These are phyloP conservation scores for Cynocephalus volans DNA, from an alignment of 2,113 vertebrate genomes.

Conservation along the genomic window DNA sequence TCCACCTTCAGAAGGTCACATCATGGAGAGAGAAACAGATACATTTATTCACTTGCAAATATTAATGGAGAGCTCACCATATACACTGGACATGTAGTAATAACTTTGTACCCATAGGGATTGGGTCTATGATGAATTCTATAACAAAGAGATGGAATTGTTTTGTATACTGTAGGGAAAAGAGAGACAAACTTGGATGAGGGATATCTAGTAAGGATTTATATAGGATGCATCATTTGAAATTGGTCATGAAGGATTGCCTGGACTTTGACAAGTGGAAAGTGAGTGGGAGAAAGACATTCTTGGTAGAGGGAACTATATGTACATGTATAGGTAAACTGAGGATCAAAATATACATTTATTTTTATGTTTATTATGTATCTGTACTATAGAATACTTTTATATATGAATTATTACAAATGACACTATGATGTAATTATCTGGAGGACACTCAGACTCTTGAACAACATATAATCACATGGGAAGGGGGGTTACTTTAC, in stretches of 20 bases:
- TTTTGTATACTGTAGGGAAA: background rate
- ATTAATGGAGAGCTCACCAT: background rate
- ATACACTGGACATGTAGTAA: background rate
- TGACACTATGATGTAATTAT: background rate
- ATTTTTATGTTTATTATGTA: conserved; percentile 42
- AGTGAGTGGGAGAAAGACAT: background rate
- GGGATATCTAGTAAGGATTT: background rate
- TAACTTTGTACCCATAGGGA: background rate
- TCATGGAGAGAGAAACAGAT: background rate
- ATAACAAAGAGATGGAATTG: background rate
- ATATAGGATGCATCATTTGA: background rate
- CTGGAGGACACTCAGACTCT: background rate
- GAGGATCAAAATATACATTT: conserved; percentile 24
- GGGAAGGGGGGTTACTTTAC: background rate
- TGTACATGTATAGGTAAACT: background rate
- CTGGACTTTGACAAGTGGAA: background rate
- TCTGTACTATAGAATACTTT: background rate
- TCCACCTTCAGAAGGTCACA: background rate
- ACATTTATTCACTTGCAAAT: background rate
- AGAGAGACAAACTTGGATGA: background rate
- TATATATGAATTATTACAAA: background rate
- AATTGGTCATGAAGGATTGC: background rate
- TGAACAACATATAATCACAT: background rate
- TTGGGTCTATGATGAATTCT: background rate
- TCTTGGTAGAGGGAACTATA: background rate